These are phyloP conservation scores for Pachymerium ferrugineum DNA, from an alignment of 2,888 invertebrate species.

Conservation along the genomic window DNA sequence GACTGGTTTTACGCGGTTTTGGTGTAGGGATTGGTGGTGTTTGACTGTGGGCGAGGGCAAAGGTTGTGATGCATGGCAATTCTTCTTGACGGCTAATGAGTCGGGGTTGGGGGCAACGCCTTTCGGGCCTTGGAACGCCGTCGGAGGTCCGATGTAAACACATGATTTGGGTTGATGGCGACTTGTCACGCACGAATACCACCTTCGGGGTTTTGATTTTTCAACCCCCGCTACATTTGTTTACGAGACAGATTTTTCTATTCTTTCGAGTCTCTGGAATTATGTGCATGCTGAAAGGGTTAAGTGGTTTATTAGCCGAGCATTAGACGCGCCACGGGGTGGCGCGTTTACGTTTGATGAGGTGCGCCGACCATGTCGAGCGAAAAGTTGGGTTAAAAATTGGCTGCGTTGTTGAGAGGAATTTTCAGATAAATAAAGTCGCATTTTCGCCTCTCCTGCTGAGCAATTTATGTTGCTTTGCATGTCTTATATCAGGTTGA, in stretches of 20 bases:
- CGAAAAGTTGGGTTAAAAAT: background rate
- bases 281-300: background rate
- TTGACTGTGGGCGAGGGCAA: background rate
- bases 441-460: too few relatives aligned
- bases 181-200: background rate
- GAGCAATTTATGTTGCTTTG: too few relatives aligned
- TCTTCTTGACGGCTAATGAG: constrained; percentile 29
- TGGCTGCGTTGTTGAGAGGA: too few relatives aligned
- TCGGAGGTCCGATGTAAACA: background rate
- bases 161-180: background rate
- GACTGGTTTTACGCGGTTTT: background rate
- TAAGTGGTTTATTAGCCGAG: constrained; percentile 6
- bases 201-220: too few relatives aligned
- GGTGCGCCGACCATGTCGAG: background rate
- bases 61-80: constrained; percentile 12
- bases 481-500: background rate
- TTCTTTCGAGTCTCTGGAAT: too few relatives aligned
- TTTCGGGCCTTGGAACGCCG: constrained; percentile 24
- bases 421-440: too few relatives aligned
- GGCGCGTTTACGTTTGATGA: background rate
- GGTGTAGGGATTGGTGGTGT: background rate
- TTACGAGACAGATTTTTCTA: too few relatives aligned
- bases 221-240: background rate
- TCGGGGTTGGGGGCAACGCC: constrained; percentile 17
- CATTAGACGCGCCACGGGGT: constrained; percentile 7